Percentiles rank a stretch among this genome's conserved stretches.
Evolutionary conservation across 1,140 invertebrate species (phyloP).

Genomic region (Batillaria attramentaria): DNA sequence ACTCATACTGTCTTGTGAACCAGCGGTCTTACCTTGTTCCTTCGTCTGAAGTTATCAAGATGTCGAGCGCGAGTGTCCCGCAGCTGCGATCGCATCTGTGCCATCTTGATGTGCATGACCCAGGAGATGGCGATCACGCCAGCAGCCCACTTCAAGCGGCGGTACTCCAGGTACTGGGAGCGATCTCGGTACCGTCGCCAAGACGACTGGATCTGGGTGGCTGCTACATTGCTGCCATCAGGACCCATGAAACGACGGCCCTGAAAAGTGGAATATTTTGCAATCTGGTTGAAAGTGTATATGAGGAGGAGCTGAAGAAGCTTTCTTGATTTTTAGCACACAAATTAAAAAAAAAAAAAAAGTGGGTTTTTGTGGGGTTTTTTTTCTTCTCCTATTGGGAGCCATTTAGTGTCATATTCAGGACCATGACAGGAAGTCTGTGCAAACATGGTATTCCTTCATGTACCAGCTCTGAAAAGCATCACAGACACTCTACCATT

Average conservation of each 20-base stretch:
- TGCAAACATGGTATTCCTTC: too few species aligned
- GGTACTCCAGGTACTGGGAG: constrained; percentile 67
- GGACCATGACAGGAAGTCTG: too few species aligned
- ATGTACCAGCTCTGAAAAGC: too few species aligned
- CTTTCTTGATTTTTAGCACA: too few species aligned
- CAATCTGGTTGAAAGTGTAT: background rate
- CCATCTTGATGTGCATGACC: constrained; percentile 71
- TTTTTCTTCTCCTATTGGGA: background rate
- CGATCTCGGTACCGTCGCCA: constrained; percentile 66
- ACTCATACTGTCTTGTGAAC: too few species aligned
- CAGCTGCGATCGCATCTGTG: constrained; percentile 65
- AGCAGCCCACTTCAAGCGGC: constrained; percentile 70
- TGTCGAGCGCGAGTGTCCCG: constrained; percentile 61
- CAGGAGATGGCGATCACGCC: constrained; percentile 71
- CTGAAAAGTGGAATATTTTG: constrained; percentile 38
- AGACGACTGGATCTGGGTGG: constrained; percentile 66
- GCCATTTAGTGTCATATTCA: too few species aligned
- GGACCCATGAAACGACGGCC: constrained; percentile 63
- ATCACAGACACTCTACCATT: too few species aligned
- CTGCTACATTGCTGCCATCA: constrained; percentile 63
- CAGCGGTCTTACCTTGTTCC: constrained; percentile 63
- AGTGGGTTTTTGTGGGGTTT: too few species aligned
- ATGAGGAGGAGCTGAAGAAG: too few species aligned
- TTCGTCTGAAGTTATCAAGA: constrained; percentile 62
- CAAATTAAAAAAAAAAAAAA: background rate